These are phyloP conservation scores for Hetaerina titia DNA, from an alignment of 2,888 invertebrate genomes.

Conservation along the genomic window DNA sequence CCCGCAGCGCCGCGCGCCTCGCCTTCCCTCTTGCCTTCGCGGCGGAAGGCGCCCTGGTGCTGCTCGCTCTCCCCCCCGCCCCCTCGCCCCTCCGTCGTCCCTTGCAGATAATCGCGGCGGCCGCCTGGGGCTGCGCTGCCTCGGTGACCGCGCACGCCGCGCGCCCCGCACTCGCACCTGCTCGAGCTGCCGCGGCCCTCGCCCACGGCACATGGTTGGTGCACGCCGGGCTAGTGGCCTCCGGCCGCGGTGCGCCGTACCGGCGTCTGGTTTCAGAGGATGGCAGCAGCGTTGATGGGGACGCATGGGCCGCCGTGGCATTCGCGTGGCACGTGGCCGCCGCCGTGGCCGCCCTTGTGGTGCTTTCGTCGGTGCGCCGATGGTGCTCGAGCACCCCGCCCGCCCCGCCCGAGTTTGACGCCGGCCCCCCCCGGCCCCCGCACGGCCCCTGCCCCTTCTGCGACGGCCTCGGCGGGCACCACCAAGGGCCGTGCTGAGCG, in stretches of 20 bases:
- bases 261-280: not conserved
- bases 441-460: conserved; percentile 51
- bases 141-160: conserved; percentile 71
- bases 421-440: not conserved
- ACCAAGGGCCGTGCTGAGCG: conserved; percentile 40
- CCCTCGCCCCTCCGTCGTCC: conserved; percentile 71
- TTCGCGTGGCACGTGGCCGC: conserved; percentile 72
- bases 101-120: conserved; percentile 68
- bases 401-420: conserved; percentile 53
- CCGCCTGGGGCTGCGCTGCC: conserved; percentile 72
- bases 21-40: conserved; percentile 68
- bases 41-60: conserved; percentile 69
- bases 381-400: conserved; percentile 43
- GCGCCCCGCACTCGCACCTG: conserved; percentile 71
- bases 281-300: conserved; percentile 68
- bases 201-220: conserved; percentile 73
- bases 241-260: conserved; percentile 36
- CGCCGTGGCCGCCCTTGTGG: conserved; percentile 71
- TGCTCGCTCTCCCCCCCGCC: conserved; percentile 71
- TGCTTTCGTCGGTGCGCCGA: conserved; percentile 41
- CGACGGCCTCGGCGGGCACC: conserved; percentile 49
- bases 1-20: conserved; percentile 29
- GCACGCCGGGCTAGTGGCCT: conserved; percentile 72
- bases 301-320: conserved; percentile 72
- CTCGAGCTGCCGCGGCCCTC: conserved; percentile 72